Evolutionary conservation across 2,888 invertebrate genomes (phyloP).

Genomic region (Gastrophysa polygoni): DNA sequence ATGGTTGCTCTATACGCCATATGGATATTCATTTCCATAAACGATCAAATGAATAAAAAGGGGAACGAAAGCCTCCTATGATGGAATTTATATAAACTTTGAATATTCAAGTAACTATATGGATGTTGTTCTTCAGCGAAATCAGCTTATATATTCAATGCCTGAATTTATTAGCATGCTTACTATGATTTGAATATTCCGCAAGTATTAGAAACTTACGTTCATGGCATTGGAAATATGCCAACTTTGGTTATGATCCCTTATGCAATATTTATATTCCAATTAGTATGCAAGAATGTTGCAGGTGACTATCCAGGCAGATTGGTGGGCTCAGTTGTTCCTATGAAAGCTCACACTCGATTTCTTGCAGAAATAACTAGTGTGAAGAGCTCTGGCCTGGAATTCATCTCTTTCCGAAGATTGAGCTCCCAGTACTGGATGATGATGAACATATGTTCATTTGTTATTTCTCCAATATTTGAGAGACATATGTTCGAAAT

Average conservation of each 20-base stretch:
- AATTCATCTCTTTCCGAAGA: no score
- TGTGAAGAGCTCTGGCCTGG: no score
- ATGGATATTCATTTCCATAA: slow-evolving; percentile 2
- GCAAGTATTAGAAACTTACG: slow-evolving; percentile 1
- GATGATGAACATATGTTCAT: no score
- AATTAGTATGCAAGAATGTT: no score
- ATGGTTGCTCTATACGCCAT: neutral
- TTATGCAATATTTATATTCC: neutral
- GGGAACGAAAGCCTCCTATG: slow-evolving; percentile 17
- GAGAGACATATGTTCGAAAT: no score
- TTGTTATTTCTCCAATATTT: no score
- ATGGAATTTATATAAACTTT: slow-evolving; percentile 27
- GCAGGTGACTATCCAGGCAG: no score
- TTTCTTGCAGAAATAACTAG: no score
- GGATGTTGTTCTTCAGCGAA: slow-evolving; percentile 28
- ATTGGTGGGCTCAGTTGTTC: no score
- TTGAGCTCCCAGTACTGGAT: no score
- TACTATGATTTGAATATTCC: slow-evolving; percentile 18
- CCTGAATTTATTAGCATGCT: slow-evolving; percentile 10
- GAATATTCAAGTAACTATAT: slow-evolving; percentile 22
- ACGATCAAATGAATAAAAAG: neutral
- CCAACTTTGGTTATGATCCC: neutral
- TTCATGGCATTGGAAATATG: neutral
- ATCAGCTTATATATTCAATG: slow-evolving; percentile 29
- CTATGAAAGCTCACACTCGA: no score